Base-by-base conservation (phyloP, 2,113 vertebrate species). In the Istiophorus platypterus region DNA sequence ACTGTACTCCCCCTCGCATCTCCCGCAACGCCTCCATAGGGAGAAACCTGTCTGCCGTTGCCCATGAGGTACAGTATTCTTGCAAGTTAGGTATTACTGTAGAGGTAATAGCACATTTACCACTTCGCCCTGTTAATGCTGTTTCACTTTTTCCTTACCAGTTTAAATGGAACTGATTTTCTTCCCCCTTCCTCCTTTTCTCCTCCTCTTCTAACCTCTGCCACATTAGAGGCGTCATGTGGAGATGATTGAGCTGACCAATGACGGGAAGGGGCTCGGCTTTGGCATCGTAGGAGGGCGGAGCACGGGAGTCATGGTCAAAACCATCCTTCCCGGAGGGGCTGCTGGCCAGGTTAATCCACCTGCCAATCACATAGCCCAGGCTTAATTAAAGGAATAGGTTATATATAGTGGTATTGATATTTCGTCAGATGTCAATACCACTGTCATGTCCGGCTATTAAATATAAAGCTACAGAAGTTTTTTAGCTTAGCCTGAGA, bases 271-370 rank as follows among this genome's bases (percentile, higher is more conserved):
- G 27, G 98, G 98, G 49, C 94, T 99, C 56, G 98, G 98, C 65
- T 99, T 99, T 93, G 98, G 98, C 52, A 99, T 99, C 64, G 95
- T 99, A 20, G 98, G 98, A 85, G 97, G 97, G 80, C 96, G 96
- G 80, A 95, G 95, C 87, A 96, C 97, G 17, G 98, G 98, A 2
- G 96, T 99, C 51, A 96, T 99, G 80, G 97, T 99, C 75, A 99
- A 99, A 91, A 99, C 97, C 42, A 99, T 99, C 71, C 92, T 99
- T 3, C 97, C 97, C 11, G 97, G 97, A 80, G 98, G 98, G 66
- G 96, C 97, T 29, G 98, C 98, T 51, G 98, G 98, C 88, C 95
- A 95, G 96, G 98, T 99, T 93, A 92, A 72, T 73, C 39, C 3
- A 72, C 49, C 39, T 41, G 17, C 10, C 5, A 78, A 29, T 29